These are phyloP conservation scores for Gracilinanus agilis DNA, from an alignment of 2,113 vertebrate species.

Conservation along the genomic window DNA sequence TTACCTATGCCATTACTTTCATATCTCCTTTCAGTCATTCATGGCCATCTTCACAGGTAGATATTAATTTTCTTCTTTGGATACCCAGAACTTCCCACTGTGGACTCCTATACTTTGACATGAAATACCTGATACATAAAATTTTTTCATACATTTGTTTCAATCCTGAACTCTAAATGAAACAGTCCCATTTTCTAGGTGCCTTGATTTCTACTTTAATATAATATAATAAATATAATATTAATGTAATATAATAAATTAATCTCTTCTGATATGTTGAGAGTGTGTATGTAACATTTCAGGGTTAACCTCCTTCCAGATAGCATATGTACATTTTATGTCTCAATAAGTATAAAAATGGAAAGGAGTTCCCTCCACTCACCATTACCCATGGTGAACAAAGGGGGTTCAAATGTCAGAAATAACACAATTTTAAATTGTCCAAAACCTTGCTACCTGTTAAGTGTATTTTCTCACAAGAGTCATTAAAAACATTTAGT, in stretches of 20 bases:
- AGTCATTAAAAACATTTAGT: slow-evolving; percentile 30
- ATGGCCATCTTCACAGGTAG: not conserved
- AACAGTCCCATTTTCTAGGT: not conserved
- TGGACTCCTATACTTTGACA: not conserved
- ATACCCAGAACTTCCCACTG: not conserved
- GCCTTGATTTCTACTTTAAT: not conserved
- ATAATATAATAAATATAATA: not conserved
- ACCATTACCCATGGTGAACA: not conserved
- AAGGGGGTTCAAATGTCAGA: not conserved
- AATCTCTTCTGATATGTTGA: not conserved
- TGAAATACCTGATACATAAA: not conserved
- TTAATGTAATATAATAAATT: not conserved
- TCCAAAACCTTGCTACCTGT: slow-evolving; percentile 23
- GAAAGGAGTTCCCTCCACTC: not conserved
- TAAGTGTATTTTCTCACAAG: slow-evolving; percentile 44
- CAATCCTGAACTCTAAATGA: not conserved
- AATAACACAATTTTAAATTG: slow-evolving; percentile 4
- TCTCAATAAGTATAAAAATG: not conserved
- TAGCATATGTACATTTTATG: not conserved
- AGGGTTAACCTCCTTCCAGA: not conserved
- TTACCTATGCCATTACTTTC: not conserved
- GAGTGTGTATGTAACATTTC: not conserved
- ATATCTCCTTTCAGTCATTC: not conserved
- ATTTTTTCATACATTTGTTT: not conserved
- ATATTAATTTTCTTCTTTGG: not conserved